Conservation (phyloP, 2,797 vertebrate species). For the Zalophus californianus region DNA sequence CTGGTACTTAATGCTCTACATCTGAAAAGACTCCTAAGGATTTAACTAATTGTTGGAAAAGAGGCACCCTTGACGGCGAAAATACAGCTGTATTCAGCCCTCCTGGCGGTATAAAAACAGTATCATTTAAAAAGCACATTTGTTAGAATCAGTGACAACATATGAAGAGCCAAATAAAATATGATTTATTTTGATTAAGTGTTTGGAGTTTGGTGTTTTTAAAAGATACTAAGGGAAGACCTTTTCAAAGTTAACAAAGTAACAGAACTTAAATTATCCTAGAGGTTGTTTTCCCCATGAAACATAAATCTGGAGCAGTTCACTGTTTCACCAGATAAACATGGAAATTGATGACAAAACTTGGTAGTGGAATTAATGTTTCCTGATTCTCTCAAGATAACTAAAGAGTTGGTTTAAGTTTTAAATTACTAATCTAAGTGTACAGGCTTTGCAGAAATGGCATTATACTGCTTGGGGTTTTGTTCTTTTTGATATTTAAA, state of each 20-base stretch:
- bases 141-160: background rate
- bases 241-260: background rate
- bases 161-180: background rate
- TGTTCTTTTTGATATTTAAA: constrained; percentile 18
- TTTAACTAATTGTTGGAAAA: background rate
- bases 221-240: background rate
- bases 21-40: background rate
- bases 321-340: background rate
- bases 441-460: background rate
- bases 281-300: background rate
- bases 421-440: background rate
- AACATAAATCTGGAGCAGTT: constrained; percentile 27
- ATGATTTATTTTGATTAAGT: background rate
- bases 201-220: background rate
- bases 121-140: background rate
- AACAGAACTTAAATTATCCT: background rate
- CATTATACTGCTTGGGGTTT: background rate
- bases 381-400: background rate
- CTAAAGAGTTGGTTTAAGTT: background rate
- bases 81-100: background rate
- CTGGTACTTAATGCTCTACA: background rate
- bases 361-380: background rate
- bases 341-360: background rate
- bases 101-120: background rate
- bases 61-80: background rate